These are phyloP conservation scores for Hormaphis cornu DNA, from an alignment of 1,140 invertebrate species.

Conservation along the genomic window DNA sequence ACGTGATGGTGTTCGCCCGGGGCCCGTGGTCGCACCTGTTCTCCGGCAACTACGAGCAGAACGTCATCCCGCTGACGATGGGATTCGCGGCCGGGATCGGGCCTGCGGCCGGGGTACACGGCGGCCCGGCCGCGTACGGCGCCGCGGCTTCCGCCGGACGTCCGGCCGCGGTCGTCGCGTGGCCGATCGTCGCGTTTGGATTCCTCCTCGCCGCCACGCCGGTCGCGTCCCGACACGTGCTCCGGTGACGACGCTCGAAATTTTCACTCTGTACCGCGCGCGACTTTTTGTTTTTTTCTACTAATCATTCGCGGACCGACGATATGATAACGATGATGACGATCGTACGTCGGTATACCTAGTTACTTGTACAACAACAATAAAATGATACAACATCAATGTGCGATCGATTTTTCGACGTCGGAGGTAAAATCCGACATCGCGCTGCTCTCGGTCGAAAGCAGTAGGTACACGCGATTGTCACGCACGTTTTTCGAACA, in stretches of 20 bases:
- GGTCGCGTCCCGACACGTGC: no score
- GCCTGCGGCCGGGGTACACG: not conserved
- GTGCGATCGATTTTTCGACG: no score
- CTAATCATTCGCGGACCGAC: no score
- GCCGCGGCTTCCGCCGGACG: not conserved
- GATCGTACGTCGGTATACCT: constrained; percentile 50
- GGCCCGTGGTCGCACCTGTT: constrained; percentile 57
- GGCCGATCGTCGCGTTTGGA: not conserved
- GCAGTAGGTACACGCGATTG: no score
- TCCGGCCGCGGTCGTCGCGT: not conserved
- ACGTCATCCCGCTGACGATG: constrained; percentile 54
- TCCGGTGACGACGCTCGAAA: not conserved
- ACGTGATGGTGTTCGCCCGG: constrained; percentile 54
- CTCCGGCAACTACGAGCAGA: constrained; percentile 54
- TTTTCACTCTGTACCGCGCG: no score
- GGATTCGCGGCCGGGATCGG: constrained; percentile 46
- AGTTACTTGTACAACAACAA: not conserved
- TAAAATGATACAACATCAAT: no score
- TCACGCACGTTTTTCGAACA: no score
- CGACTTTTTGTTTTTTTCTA: no score
- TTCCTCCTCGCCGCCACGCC: not conserved
- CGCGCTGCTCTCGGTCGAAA: no score
- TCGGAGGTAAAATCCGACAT: no score
- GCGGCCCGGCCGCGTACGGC: not conserved
- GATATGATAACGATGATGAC: constrained; percentile 58